Base-by-base conservation (phyloP, 2,113 vertebrate species). In the Coryphaenoides rupestris region DNA sequence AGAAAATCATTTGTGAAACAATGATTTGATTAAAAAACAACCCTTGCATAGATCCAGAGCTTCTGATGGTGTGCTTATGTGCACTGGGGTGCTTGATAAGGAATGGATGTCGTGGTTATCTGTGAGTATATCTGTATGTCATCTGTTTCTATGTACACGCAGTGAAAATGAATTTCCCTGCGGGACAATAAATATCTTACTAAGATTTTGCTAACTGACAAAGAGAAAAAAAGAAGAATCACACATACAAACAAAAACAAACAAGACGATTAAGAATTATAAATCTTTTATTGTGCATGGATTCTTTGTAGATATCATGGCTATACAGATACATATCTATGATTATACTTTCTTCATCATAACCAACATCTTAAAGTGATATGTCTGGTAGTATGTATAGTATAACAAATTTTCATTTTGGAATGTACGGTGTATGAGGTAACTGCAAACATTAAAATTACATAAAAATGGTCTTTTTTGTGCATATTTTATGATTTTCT, bases 361-460 rank as follows among this genome's bases (percentile, higher is more conserved):
- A 88, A 91, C 88, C 89, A 91, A 95, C 94, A 95, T 89, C 94
- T 93, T 89, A 93, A 95, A 93, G 91, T 96, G 93, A 94, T 95
- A 95, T 95, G 93, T 95, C 91, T 94, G 92, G 92, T 96, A 95
- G 91, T 94, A 95, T 95, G 89, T 93, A 93, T 92, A 94, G 93
- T 94, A 95, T 95, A 93, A 93, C 92, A 94, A 90, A 92, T 88
- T 81, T 82, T 83, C 78, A 90, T 94, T 95, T 96, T 98, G 96
- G 95, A 98, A 98, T 98, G 95, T 98, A 98, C 91, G 94, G 91
- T 93, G 91, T 94, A 94, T 95, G 96, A 98, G 95, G 94, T 96
- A 96, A 91, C 87, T 87, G 89, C 87, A 90, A 90, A 96, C 95
- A 96, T 95, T 94, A 96, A 95, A 93, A 94, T 94, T 93, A 95